Base-by-base conservation (phyloP, 2,113 vertebrate species). In the Malurus elegans region DNA sequence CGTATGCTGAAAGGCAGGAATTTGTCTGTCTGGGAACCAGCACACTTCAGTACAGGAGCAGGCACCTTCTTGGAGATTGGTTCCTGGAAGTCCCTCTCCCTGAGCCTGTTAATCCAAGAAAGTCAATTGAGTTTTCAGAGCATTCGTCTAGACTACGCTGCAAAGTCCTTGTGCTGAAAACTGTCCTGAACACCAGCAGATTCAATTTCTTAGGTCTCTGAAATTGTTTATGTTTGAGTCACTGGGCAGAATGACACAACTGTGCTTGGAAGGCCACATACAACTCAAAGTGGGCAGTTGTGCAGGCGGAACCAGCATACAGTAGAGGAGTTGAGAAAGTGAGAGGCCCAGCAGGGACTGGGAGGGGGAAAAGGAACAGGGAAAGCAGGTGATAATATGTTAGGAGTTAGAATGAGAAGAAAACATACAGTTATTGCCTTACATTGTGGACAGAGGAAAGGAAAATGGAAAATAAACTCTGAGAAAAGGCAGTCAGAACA, bases 271-370 rank as follows among this genome's bases (percentile, higher is more conserved):
- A 14, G 57, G 23, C 8, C 4, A 5, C 9, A 23, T 50, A 29
- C 9, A 58, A 20, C 4, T 8, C 0, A 0, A 31, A 79, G 18
- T 2, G 2, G 0, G 15, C 48, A 32, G 34, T 14, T 36, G 24
- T 3, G 1, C 18, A 48, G 34, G 34, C 25, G 26, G 12, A 51
- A 56, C 29, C 4, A 10, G 2, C 1, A 1, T 10, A n/a, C 0
- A 2, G 9, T 7, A 58, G 11, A 15, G 23, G 92, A 66, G 7
- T 20, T 5, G 17, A 84, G 25, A 51, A 90, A 69, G 21, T 32
- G 12, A 7, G 28, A 57, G 8, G 24, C 73, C 56, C 42, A 18
- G 32, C 20, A 74, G 44, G 44, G 36, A 31, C 14, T 44, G 26
- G 5, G 7, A 66, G 20, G 51, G 11, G 38, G 11, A 14, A 20